Evolutionary conservation across 2,113 vertebrate genomes (phyloP), one percentile per base, ranked within the genome.

Genomic region (Plecotus auritus): DNA sequence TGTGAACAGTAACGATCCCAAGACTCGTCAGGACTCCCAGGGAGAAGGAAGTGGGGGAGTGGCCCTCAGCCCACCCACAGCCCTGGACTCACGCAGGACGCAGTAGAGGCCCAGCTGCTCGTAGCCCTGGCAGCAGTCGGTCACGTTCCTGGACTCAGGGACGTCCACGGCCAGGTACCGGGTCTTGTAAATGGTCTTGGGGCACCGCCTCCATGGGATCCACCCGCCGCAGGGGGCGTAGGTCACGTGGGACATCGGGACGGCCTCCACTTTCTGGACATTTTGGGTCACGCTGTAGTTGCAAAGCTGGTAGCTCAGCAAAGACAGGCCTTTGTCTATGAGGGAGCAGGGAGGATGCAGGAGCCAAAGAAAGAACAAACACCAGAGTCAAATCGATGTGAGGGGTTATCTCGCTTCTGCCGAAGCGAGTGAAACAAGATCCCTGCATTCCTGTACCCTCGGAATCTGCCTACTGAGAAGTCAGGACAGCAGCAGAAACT

Each of bases 91-190:
- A 99, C 99, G 49, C 78, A 98, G 96, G 72, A 98, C 98, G 23
- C 99, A 99, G 97, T 99, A 99, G 84, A 98, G 98, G 20, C 99
- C 99, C 35, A 99, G 97, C 97, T 98, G 99, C 4, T 98, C 98
- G 4, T 99, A 99, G 16, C 99, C 99, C 13, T 98, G 61, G 45
- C 99, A 99, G 98, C 99, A 99, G 70, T 97, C 95, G 0, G 94
- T 98, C 92, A 98, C 74, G 37, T 98, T 98, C 96, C 98, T 94
- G 23, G 93, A 86, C 91, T 98, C 97, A 0, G 97, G 97, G 67
- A 98, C 96, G 18, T 97, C 81, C 96, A 98, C 61, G 0, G 67
- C 96, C 59, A 85, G 97, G 90, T 98, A 98, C 26, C 89, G 88
- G 0, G 96, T 98, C 95, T 88, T 98, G 90, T 99, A 98, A 9